Percentiles rank a stretch among this genome's conserved stretches.
These are phyloP conservation scores for Choloepus didactylus DNA, from an alignment of 2,797 vertebrate genomes.

Conservation along the genomic window DNA sequence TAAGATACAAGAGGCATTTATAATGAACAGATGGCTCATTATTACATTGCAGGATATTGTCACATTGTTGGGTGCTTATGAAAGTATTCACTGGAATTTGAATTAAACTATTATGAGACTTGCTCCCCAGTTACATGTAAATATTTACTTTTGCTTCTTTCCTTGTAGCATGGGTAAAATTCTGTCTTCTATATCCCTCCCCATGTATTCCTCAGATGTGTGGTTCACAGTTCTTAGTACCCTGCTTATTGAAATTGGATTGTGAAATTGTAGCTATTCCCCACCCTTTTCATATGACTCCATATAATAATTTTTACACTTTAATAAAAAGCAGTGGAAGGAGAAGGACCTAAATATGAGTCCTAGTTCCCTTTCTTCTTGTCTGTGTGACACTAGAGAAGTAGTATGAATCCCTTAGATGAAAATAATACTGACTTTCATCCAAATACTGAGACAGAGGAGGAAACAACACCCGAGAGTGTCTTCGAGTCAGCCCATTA, in stretches of 20 bases:
- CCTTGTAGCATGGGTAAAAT: not conserved
- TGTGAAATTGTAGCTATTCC: not conserved
- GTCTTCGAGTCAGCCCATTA: not conserved
- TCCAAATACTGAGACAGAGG: not conserved
- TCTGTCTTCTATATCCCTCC: not conserved
- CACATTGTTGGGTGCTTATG: not conserved
- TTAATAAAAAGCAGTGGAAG: not conserved
- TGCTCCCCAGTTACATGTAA: not conserved
- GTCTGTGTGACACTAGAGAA: not conserved
- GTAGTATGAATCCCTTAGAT: not conserved
- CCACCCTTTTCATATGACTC: not conserved
- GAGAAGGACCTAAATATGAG: not conserved
- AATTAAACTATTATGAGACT: not conserved
- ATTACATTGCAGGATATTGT: not conserved
- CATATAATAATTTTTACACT: not conserved
- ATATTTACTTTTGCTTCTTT: not conserved
- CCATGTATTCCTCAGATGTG: not conserved
- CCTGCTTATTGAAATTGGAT: not conserved
- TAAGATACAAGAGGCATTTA: not conserved
- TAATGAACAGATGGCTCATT: not conserved
- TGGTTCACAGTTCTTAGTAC: not conserved
- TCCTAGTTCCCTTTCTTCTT: not conserved
- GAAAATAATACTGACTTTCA: not conserved
- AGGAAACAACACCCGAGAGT: not conserved
- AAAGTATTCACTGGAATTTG: conserved; percentile 1